These are phyloP conservation scores for Diabrotica virgifera DNA, from an alignment of 1,140 invertebrate species.

Conservation along the genomic window DNA sequence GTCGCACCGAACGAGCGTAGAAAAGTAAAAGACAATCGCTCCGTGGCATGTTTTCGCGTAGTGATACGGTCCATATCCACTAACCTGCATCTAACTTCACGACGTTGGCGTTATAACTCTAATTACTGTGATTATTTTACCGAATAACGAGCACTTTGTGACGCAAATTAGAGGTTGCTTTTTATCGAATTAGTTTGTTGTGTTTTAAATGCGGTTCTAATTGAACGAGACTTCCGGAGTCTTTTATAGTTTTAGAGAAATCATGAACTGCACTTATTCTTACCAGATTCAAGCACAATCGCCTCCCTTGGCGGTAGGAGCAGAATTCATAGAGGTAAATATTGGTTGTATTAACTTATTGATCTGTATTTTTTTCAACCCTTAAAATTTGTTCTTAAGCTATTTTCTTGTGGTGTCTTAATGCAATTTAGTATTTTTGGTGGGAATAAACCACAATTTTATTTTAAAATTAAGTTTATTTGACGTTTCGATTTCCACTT, in stretches of 20 bases:
- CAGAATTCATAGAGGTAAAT: slow-evolving; percentile 46
- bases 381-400: not conserved
- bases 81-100: slow-evolving; percentile 7
- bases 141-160: slow-evolving; percentile 37
- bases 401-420: not conserved
- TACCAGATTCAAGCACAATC: slow-evolving; percentile 45
- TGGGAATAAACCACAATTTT: not conserved
- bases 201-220: slow-evolving; percentile 11
- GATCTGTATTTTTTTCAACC: too few relatives aligned
- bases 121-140: slow-evolving; percentile 37
- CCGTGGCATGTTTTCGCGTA: slow-evolving; percentile 27
- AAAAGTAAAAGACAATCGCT: slow-evolving; percentile 34
- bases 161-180: slow-evolving; percentile 34
- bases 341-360: not conserved
- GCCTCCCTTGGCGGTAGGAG: slow-evolving; percentile 40
- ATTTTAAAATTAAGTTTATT: too few relatives aligned
- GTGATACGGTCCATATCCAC: slow-evolving; percentile 39
- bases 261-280: slow-evolving; percentile 45
- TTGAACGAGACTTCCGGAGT: slow-evolving; percentile 5
- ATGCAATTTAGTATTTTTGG: too few relatives aligned
- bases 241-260: not conserved
- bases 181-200: slow-evolving; percentile 39
- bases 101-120: slow-evolving; percentile 21
- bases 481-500: too few relatives aligned
- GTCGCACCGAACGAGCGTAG: not conserved